Base-by-base conservation (phyloP, 2,797 vertebrate genomes). In the Rhinichthys osculus region DNA sequence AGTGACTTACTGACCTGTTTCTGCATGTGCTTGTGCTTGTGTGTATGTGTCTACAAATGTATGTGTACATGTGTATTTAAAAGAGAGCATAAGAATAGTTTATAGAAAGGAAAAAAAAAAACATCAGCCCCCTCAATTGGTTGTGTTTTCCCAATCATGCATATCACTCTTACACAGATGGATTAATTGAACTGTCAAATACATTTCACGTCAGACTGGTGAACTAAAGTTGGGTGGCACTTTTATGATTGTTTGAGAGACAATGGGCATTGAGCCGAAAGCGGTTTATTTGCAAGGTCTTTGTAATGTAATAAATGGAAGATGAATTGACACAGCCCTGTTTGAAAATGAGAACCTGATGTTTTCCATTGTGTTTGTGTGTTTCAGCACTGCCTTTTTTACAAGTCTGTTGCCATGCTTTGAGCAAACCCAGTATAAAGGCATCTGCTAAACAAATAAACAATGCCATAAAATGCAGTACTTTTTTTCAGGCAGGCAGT, bases 401-500 rank as follows among this genome's bases (percentile, higher is more conserved):
- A 91, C 90, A 91, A 85, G 87, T 76, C 86, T n/a, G 87, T 92
- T 91, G 90, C 88, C 69, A 89, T 89, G 90, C 87, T 86, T 80
- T n/a, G 50, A 76, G 87, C 88, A 81, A 81, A 57, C 85, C 83
- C 86, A 81, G 83, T 90, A 91, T 87, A 90, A 92, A 40, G 80
- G 82, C 86, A 89, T 91, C 84, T 91, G 91, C 89, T 89, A 78
- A 89, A 90, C 91, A 94, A 93, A 93, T 92, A 93, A 93, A 93
- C 93, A 92, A 92, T 79, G 84, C 72, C 84, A 91, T 95, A 92
- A 93, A 95, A 93, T 86, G 86, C 90, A 91, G 90, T 50, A 35
- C 33, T 89, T 90, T 91, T 89, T 64, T 64, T 78, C 38, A 82
- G 84, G 87, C 81, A 82, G 87, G 90, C 87, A 85, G 81, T 82